A percentile compares a stretch with the other conserved stretches of the same genome.
These are phyloP conservation scores for Morelia viridis DNA, from an alignment of 2,797 vertebrate genomes.

Conservation along the genomic window DNA sequence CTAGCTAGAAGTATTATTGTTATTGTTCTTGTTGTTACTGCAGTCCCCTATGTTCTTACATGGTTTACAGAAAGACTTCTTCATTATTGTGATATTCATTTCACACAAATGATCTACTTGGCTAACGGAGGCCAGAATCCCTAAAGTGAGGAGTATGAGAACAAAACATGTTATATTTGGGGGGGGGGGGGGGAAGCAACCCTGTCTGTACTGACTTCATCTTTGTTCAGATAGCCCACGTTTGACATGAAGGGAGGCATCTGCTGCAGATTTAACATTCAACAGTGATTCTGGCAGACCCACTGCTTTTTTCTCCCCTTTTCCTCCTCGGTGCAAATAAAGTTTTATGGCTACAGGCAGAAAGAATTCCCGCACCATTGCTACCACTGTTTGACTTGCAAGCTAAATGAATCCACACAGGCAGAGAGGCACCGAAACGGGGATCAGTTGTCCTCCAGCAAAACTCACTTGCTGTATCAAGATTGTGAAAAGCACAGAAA, in stretches of 20 bases:
- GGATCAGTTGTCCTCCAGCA: slow-evolving; percentile 12
- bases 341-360: slow-evolving; percentile 49
- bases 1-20: not conserved
- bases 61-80: not conserved
- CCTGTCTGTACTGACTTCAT: not conserved
- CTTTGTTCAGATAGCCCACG: slow-evolving; percentile 17
- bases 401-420: slow-evolving; percentile 50
- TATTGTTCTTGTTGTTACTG: not conserved
- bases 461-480: slow-evolving; percentile 15
- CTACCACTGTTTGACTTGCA: slow-evolving; percentile 29
- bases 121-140: slow-evolving; percentile 27
- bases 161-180: slow-evolving; percentile 1
- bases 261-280: slow-evolving; percentile 34
- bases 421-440: slow-evolving; percentile 19
- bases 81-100: slow-evolving; percentile 18
- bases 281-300: slow-evolving; percentile 22
- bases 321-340: slow-evolving; percentile 28
- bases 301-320: slow-evolving; percentile 8
- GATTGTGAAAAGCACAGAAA: slow-evolving; percentile 18
- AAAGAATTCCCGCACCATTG: slow-evolving; percentile 35
- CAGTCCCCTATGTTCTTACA: not conserved
- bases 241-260: not conserved
- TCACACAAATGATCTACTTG: slow-evolving; percentile 19
- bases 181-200: not conserved
- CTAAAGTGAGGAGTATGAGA: slow-evolving; percentile 23